A percentile compares a stretch with the other conserved stretches of the same genome.
These are phyloP conservation scores for Acomys russatus DNA, from an alignment of 2,797 vertebrate genomes.

Conservation along the genomic window DNA sequence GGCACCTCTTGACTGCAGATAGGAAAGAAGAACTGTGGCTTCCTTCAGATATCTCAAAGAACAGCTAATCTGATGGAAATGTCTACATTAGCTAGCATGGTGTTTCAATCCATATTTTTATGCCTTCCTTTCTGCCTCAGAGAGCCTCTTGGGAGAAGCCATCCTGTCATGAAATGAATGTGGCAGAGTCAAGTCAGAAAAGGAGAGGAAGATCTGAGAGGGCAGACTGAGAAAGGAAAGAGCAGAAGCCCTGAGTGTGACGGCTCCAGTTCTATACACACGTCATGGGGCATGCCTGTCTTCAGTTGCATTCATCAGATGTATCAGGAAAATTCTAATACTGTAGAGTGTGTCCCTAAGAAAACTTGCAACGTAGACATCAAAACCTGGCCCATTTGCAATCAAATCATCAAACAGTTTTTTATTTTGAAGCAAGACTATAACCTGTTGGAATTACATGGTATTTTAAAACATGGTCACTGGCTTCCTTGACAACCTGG, in stretches of 20 bases:
- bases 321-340: not conserved
- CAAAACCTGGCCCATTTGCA: not conserved
- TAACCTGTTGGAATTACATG: not conserved
- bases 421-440: constrained; percentile 43
- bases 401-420: constrained; percentile 31
- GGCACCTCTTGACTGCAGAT: not conserved
- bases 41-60: not conserved
- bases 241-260: not conserved
- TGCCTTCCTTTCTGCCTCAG: not conserved
- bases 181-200: not conserved
- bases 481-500: constrained; percentile 46
- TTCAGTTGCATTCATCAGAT: not conserved
- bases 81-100: not conserved
- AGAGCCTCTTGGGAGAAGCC: not conserved
- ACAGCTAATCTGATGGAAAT: not conserved
- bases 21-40: not conserved
- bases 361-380: constrained; percentile 39
- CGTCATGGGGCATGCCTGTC: not conserved
- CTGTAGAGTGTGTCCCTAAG: not conserved
- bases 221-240: not conserved
- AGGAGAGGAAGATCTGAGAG: not conserved
- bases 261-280: not conserved
- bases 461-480: constrained; percentile 43
- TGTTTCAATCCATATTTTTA: not conserved
- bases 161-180: not conserved